Evolutionary conservation across 2,113 vertebrate genomes (phyloP).

Genomic region (Myocastor coypus): DNA sequence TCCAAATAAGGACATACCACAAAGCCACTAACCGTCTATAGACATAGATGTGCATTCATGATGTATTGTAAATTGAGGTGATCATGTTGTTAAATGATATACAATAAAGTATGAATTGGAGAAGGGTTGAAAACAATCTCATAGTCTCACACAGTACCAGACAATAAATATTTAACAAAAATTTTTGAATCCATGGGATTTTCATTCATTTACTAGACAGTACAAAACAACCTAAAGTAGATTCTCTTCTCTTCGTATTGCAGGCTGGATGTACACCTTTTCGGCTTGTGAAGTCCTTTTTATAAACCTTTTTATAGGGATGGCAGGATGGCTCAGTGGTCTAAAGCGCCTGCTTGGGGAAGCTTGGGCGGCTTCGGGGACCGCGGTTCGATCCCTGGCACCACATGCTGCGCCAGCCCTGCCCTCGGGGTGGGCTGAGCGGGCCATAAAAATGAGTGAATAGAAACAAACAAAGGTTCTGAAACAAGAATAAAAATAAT

Average conservation of each 20-base stretch:
- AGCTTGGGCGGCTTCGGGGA: no score
- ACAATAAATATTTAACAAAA: neutral
- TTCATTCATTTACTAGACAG: neutral
- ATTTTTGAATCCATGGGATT: neutral
- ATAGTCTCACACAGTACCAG: neutral
- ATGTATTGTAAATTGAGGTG: neutral
- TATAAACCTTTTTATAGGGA: neutral
- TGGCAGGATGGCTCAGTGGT: no score
- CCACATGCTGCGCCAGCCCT: no score
- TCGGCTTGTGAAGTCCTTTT: neutral
- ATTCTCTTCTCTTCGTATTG: neutral
- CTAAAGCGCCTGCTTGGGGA: no score
- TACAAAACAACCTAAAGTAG: neutral
- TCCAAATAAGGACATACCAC: neutral
- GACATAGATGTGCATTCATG: neutral
- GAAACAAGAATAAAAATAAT: no score
- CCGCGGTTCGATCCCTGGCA: no score
- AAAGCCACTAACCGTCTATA: neutral
- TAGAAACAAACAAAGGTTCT: no score
- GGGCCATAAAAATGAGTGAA: no score
- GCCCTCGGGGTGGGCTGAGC: no score
- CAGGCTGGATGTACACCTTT: neutral
- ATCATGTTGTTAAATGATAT: neutral
- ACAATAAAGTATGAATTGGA: neutral
- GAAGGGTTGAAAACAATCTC: neutral